phyloP scores from a whole-genome alignment of 2,797 vertebrate species.

The Miichthys miiuy region DNA sequence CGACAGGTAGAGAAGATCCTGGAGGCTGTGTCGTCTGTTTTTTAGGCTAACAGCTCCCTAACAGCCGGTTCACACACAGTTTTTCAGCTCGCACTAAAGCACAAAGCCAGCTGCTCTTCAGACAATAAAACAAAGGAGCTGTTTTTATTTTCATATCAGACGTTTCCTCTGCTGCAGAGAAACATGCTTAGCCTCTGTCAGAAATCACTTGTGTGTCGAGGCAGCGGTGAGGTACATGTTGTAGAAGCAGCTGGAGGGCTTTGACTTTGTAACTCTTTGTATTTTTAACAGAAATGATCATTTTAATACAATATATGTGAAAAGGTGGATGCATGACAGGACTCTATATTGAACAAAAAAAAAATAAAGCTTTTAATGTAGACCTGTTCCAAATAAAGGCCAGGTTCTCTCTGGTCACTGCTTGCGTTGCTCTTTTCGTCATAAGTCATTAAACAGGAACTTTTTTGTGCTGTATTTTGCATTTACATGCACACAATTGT shows the following conservation, averaged over 20 bases:
- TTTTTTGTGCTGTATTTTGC: too few relatives aligned
- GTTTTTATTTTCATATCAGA: slow-evolving; percentile 13
- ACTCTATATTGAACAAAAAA: too few relatives aligned
- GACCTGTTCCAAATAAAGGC: too few relatives aligned
- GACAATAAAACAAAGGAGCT: slow-evolving; percentile 2
- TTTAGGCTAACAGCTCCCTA: slow-evolving; percentile 12
- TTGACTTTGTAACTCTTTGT: too few relatives aligned
- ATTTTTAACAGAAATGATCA: too few relatives aligned
- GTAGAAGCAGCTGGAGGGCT: too few relatives aligned
- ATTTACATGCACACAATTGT: too few relatives aligned
- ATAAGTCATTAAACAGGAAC: too few relatives aligned
- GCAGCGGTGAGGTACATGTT: background rate
- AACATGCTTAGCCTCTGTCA: background rate
- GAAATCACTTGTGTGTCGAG: background rate
- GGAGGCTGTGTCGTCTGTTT: slow-evolving; percentile 17
- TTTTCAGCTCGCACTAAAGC: background rate
- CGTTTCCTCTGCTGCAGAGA: background rate
- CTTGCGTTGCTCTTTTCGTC: too few relatives aligned
- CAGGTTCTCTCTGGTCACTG: too few relatives aligned
- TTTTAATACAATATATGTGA: background rate
- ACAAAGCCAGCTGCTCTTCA: slow-evolving; percentile 23
- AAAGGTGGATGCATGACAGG: too few relatives aligned
- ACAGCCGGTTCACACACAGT: background rate
- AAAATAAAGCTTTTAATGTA: too few relatives aligned
- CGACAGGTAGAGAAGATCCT: slow-evolving; percentile 31